Evolutionary conservation across 2,113 vertebrate genomes (phyloP), one percentile per base, ranked within the genome.

Genomic region (Gracilinanus agilis): DNA sequence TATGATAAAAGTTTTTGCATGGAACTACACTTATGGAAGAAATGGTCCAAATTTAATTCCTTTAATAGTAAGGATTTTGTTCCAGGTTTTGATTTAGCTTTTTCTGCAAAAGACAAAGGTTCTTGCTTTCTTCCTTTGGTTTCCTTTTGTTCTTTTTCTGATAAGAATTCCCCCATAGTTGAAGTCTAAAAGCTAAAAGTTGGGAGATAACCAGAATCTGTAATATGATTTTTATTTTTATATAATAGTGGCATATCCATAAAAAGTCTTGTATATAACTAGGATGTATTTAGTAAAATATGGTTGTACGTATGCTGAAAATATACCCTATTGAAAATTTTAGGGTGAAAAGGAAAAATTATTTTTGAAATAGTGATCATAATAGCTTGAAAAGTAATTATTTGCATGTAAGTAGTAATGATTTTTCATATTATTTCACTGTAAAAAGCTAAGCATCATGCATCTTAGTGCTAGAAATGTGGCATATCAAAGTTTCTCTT

Each of bases 131-230:
- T 75, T 92, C n/a, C 19, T 75, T n/a, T 93, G 44, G 56, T 95
- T 97, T 95, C 34, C 90, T 97, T 95, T 97, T 96, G 55, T 95
- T 96, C 55, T 88, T 90, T 53, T 92, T 53, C 90, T 54, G 90
- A 91, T 92, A 88, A 94, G 44, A 94, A 92, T 93, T 94, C 44
- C 75, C 56, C 25, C 61, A 92, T 40, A 89, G 58, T 56, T 96
- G 55, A 96, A 89, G 91, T 90, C 94, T 92, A 94, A 96, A 61
- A 23, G 92, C 88, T 96, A 93, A 97, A 96, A 95, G 25, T 92
- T 95, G 75, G 16, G 54, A 95, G 75, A 88, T 54, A 49, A 75
- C 4, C 44, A 95, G 75, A 92, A n/a, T 58, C 55, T 44, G 93
- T 95, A 96, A 92, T 34, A 56, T 91, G 56, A 93, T 95, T 90